A percentile compares a stretch with the other conserved stretches of the same genome.
phyloP scores from a whole-genome alignment of 2,113 vertebrate species.

The Oncorhynchus clarkii region DNA sequence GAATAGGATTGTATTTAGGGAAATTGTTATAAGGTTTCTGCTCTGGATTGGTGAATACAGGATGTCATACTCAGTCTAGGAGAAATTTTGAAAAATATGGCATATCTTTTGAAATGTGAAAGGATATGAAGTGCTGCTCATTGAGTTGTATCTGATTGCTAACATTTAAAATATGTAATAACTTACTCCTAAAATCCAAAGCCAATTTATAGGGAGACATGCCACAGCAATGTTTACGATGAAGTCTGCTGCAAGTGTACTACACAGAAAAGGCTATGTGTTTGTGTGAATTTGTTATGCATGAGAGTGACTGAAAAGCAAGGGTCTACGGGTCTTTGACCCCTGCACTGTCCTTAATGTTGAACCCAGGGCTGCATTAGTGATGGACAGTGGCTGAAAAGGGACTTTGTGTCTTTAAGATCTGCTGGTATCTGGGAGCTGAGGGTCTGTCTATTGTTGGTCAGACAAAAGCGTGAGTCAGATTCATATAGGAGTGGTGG shows the following conservation, averaged over 20 bases:
- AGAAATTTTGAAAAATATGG: not conserved
- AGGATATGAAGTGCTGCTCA: not conserved
- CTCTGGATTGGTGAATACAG: not conserved
- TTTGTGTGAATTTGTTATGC: not conserved
- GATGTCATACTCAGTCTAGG: not conserved
- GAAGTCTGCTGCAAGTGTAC: not conserved
- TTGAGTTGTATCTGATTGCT: not conserved
- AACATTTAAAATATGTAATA: not conserved
- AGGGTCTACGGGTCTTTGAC: constrained; percentile 15
- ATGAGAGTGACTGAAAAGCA: not conserved
- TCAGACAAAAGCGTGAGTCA: constrained; percentile 84
- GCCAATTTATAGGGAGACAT: not conserved
- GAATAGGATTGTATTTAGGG: not conserved
- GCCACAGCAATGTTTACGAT: not conserved
- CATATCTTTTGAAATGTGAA: not conserved
- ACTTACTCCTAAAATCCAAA: not conserved
- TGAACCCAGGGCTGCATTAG: constrained; percentile 53
- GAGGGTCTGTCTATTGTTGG: constrained; percentile 91
- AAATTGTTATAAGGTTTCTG: not conserved
- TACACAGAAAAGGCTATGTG: not conserved
- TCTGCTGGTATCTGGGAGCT: constrained; percentile 77
- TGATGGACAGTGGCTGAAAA: constrained; percentile 72
- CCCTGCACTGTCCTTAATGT: constrained; percentile 35
- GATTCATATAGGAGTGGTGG: constrained; percentile 83
- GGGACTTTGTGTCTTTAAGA: constrained; percentile 90